Evolutionary conservation across 2,797 vertebrate species (phyloP), one percentile per base, ranked within the genome.

Genomic region (Sylvia borin): DNA sequence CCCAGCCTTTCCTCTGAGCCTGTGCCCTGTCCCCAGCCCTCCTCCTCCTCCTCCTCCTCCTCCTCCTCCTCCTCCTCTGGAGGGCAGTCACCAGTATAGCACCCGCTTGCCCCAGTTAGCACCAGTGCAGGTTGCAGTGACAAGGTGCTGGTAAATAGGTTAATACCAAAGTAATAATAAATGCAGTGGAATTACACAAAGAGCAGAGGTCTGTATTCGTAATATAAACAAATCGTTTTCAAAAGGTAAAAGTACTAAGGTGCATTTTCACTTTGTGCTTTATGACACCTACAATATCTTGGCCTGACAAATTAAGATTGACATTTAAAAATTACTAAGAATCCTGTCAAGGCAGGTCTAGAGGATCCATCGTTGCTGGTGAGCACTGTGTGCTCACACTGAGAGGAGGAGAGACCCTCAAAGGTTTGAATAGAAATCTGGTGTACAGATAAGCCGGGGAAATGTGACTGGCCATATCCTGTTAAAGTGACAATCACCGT

Each of bases 311-410:
- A 95, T 95, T 85, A 89, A 91, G 84, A 94, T 1, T 88, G 92
- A 78, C 92, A 78, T 91, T 83, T 90, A 67, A 96, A 95, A 88
- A 88, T 91, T 85, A 72, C 87, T 50, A 55, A 84, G 93, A 70
- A 66, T 51, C 68, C 79, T 84, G 68, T 84, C 86, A 90, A 90
- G 26, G 36, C 60, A 76, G 43, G 68, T 50, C 78, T 70, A 68
- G 79, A 67, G 61, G 70, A 89, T 94, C 93, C 62, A 57, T 91
- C 93, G 66, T 19, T 66, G 55, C 85, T 84, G 57, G 57, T 65
- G 74, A 84, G 77, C 21, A 7, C 66, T 31, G 62, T 86, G 75
- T 13, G 29, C 45, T 66, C 60, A 67, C 71, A 71, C 31, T 27
- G 50, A 93, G 40, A 34, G 67, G 38, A 87, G 45, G 31, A 89